Conservation (phyloP, 2,888 invertebrate species). For the Hipparchia semele region DNA sequence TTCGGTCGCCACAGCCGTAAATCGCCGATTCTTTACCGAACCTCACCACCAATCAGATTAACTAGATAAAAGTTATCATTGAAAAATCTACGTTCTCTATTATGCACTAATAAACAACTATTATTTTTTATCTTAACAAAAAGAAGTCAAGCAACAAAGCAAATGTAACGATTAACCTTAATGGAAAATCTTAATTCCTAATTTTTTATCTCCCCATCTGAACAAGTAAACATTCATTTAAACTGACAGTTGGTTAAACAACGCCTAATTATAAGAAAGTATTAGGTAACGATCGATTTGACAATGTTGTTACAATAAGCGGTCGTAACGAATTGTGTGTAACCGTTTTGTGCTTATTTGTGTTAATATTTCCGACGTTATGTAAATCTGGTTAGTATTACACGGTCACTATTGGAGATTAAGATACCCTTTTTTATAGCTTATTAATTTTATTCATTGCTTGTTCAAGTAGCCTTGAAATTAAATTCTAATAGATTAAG, state of each 20-base stretch:
- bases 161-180: background rate
- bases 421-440: background rate
- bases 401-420: background rate
- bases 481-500: no score
- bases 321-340: slow-evolving; percentile 26
- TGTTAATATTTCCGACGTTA: background rate
- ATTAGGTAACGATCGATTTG: slow-evolving; percentile 33
- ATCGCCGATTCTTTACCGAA: no score
- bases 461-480: background rate
- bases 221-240: slow-evolving; percentile 21
- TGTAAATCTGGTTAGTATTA: background rate
- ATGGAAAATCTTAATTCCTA: background rate
- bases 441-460: background rate
- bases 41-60: background rate
- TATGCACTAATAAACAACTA: background rate
- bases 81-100: background rate
- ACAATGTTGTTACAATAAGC: slow-evolving; percentile 27
- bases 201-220: slow-evolving; percentile 11
- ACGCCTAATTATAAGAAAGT: slow-evolving; percentile 28
- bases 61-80: background rate
- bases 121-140: background rate
- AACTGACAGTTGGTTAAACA: slow-evolving; percentile 34
- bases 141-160: background rate
- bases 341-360: background rate
- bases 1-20: no score